Conservation (phyloP, 2,113 vertebrate species). For the Lepus europaeus region DNA sequence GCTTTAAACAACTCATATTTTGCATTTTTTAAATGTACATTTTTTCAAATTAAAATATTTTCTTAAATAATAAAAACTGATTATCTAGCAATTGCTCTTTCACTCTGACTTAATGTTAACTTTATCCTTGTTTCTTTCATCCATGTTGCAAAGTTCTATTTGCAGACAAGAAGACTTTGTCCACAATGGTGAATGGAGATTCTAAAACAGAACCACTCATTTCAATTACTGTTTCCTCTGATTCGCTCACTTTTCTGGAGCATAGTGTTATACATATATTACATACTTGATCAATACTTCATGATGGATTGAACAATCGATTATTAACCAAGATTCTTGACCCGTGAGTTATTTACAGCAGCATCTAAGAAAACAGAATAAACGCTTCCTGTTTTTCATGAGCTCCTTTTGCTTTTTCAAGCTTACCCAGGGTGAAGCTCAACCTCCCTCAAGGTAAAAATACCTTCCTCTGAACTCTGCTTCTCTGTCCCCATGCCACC, state of each 20-base stretch:
- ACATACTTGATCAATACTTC: not conserved
- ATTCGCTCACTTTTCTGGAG: not conserved
- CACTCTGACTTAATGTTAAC: not conserved
- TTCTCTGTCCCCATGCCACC: not conserved
- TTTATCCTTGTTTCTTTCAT: slow-evolving; percentile 12
- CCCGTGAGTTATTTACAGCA: not conserved
- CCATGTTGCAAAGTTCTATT: not conserved
- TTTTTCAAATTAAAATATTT: not conserved
- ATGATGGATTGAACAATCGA: not conserved
- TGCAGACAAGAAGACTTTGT: not conserved
- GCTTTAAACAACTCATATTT: not conserved
- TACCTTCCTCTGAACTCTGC: not conserved
- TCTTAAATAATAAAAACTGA: not conserved
- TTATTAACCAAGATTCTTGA: slow-evolving; percentile 7
- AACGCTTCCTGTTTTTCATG: not conserved
- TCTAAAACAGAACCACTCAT: not conserved
- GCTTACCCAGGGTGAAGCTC: not conserved
- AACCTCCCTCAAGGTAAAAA: not conserved
- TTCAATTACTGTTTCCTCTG: not conserved
- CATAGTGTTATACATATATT: not conserved
- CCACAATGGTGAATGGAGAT: not conserved
- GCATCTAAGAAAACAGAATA: not conserved
- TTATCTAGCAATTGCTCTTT: not conserved
- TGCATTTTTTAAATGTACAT: not conserved
- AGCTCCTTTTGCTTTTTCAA: not conserved